phyloP scores from a whole-genome alignment of 2,113 vertebrate species.

The Alectura lathami region DNA sequence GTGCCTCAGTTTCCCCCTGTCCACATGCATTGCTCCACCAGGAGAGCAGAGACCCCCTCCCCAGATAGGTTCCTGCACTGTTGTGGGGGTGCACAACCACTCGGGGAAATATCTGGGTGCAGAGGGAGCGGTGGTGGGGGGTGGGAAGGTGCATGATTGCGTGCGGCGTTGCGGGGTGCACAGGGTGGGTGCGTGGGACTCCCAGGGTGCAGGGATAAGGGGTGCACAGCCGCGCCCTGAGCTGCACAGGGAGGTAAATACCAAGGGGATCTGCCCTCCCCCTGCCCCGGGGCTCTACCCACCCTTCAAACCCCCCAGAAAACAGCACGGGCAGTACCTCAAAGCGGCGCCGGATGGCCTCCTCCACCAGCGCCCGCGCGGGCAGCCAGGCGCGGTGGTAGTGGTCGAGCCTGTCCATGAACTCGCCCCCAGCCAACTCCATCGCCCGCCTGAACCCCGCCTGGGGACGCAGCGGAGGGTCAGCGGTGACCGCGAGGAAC shows the following conservation, averaged over 20 bases:
- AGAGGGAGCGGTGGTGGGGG: background rate
- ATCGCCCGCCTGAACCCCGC: slow-evolving; percentile 85
- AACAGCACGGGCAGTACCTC: slow-evolving; percentile 64
- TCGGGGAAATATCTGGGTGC: too few species aligned
- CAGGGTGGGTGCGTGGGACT: too few species aligned
- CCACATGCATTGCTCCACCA: accelerated
- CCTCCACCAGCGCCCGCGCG: slow-evolving; percentile 84
- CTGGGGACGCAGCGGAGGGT: slow-evolving; percentile 55
- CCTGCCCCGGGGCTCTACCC: background rate
- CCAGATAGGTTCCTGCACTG: background rate
- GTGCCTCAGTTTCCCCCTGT: background rate
- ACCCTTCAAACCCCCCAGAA: accelerated
- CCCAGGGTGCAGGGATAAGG: background rate
- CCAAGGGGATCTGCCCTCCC: accelerated
- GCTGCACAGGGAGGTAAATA: accelerated
- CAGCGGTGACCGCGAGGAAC: accelerated
- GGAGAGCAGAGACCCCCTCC: background rate
- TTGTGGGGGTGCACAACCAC: background rate
- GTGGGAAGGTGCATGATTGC: too few species aligned
- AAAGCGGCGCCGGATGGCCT: slow-evolving; percentile 79
- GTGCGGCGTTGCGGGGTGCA: background rate
- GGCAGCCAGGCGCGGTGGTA: slow-evolving; percentile 89
- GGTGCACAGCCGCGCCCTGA: background rate
- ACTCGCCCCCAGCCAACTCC: slow-evolving; percentile 86
- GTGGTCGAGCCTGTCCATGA: slow-evolving; percentile 85